Evolutionary conservation across 2,113 vertebrate species (phyloP).

Genomic region (Paradoxurus hermaphroditus): DNA sequence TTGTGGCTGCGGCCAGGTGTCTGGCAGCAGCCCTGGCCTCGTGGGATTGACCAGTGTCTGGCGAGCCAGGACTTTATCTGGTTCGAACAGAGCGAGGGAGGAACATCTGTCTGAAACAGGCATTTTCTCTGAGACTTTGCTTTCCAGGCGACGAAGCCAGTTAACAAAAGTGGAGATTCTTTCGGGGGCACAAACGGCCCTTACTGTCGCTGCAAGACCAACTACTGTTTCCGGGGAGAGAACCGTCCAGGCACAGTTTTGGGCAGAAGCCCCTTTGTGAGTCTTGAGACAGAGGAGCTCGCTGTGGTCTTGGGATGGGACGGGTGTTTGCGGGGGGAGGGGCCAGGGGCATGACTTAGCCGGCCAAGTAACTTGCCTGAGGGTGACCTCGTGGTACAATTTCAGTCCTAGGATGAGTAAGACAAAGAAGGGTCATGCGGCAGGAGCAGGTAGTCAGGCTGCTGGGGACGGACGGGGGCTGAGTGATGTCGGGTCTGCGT

Average conservation of each 20-base stretch:
- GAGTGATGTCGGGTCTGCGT: no score
- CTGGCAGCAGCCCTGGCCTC: background rate
- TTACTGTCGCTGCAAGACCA: background rate
- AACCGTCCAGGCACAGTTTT: no score
- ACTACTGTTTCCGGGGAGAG: background rate
- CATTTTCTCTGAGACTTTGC: background rate
- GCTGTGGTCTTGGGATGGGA: background rate
- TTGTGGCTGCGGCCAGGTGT: background rate
- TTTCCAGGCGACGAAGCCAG: background rate
- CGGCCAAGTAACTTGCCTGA: background rate
- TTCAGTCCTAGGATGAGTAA: slow-evolving; percentile 19
- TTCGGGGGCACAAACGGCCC: background rate
- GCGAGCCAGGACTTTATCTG: background rate
- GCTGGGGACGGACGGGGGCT: fast-evolving
- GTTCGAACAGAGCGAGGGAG: background rate
- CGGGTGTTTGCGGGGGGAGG: background rate
- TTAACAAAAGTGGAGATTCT: background rate
- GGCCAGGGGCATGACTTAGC: background rate
- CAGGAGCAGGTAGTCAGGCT: background rate
- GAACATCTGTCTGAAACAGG: background rate
- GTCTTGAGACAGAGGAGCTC: background rate
- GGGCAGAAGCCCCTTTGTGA: background rate
- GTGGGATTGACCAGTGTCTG: background rate
- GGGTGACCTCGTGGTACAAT: background rate
- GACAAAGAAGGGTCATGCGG: background rate